phyloP scores from a whole-genome alignment of 2,113 vertebrate species.

The Phyllostomus hastatus region DNA sequence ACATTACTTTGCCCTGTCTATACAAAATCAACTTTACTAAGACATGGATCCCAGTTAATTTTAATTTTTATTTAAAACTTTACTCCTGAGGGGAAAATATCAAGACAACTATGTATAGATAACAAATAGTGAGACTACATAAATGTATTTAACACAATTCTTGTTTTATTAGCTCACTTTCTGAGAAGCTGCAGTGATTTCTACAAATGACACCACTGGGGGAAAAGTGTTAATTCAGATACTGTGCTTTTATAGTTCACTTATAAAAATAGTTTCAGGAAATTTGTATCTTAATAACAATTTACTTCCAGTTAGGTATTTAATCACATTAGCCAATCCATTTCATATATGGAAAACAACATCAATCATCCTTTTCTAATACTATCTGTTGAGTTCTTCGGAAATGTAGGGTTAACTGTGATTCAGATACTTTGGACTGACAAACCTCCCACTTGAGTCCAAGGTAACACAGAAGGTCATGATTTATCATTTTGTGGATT shows the following conservation, averaged over 20 bases:
- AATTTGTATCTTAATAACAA: neutral
- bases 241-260: neutral
- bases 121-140: constrained; percentile 1
- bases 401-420: constrained; percentile 24
- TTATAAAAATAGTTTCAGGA: constrained; percentile 40
- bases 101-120: neutral
- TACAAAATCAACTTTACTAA: neutral
- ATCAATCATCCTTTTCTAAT: neutral
- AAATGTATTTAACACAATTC: neutral
- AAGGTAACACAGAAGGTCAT: constrained; percentile 55
- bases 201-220: neutral
- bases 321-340: neutral
- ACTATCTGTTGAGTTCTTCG: constrained; percentile 6
- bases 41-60: neutral
- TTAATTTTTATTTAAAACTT: constrained; percentile 5
- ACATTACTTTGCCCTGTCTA: neutral
- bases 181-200: neutral
- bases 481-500: constrained; percentile 67
- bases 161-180: constrained; percentile 19
- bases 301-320: neutral
- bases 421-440: constrained; percentile 52
- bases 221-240: constrained; percentile 19
- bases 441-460: constrained; percentile 53
- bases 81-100: neutral
- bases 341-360: neutral